Percentiles rank a stretch among this genome's conserved stretches.
These are phyloP conservation scores for Abramis brama DNA, from an alignment of 2,113 vertebrate species.

Conservation along the genomic window DNA sequence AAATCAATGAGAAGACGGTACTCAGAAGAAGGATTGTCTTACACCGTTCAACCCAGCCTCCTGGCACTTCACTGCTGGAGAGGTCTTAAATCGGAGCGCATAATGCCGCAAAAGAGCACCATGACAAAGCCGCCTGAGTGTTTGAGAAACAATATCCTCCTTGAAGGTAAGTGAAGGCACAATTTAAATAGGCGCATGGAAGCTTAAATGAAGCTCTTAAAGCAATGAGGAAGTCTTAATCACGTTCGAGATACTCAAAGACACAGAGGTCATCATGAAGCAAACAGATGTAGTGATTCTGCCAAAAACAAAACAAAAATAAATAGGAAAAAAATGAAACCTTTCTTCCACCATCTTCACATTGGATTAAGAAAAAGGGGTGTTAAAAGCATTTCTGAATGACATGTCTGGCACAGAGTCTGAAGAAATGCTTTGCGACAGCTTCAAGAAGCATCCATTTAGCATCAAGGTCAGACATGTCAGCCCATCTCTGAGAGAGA, in stretches of 20 bases:
- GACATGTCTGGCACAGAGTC: conserved; percentile 41
- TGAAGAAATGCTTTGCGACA: conserved; percentile 72
- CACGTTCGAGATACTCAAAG: background rate
- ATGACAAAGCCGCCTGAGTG: background rate
- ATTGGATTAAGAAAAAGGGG: background rate
- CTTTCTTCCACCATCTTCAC: background rate
- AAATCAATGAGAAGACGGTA: background rate
- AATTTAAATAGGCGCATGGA: background rate
- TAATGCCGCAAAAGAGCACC: background rate
- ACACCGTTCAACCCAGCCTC: background rate
- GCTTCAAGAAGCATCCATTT: conserved; percentile 69
- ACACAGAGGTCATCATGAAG: background rate
- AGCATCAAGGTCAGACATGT: conserved; percentile 66
- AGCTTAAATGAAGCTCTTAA: background rate
- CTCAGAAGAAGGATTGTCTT: background rate
- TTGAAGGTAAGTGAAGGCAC: background rate
- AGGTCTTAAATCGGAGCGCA: background rate
- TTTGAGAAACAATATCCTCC: conserved; percentile 20
- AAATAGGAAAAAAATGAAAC: background rate
- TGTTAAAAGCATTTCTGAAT: conserved; percentile 27
- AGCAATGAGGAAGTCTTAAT: background rate
- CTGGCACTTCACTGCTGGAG: background rate
- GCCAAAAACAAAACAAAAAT: background rate
- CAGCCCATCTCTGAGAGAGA: conserved; percentile 45
- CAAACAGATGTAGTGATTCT: background rate